Conservation (phyloP, 1,140 invertebrate species). For the Pseudobourletiella spinata region DNA sequence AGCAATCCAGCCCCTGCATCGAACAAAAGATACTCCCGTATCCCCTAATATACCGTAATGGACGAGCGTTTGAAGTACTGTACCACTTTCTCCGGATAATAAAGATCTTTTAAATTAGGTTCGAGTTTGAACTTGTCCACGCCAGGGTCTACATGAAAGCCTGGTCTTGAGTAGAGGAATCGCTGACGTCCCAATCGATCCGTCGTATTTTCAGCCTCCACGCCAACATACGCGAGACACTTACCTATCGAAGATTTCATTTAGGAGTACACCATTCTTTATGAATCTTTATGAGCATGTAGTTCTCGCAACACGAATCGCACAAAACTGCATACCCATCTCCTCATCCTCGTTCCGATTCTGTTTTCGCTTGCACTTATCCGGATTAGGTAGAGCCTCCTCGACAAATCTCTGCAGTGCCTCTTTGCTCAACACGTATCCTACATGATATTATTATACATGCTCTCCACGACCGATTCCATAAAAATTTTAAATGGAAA, state of each 20-base stretch:
- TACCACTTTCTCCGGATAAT: slow-evolving; percentile 75
- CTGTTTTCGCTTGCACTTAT: slow-evolving; percentile 58
- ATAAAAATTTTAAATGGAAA: no score
- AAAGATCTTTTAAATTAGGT: slow-evolving; percentile 87
- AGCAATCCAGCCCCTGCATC: slow-evolving; percentile 81
- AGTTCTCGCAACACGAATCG: no score
- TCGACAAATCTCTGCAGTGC: slow-evolving; percentile 65
- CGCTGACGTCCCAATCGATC: slow-evolving; percentile 73
- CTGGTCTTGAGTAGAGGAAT: slow-evolving; percentile 87
- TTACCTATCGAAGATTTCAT: slow-evolving; percentile 47
- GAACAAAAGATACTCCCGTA: slow-evolving; percentile 23
- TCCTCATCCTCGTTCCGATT: slow-evolving; percentile 85
- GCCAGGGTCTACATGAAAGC: slow-evolving; percentile 56
- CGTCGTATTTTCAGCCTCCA: slow-evolving; percentile 74
- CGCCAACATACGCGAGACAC: slow-evolving; percentile 77
- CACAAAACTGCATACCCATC: slow-evolving; percentile 54
- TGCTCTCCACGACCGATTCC: no score
- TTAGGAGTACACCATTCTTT: no score
- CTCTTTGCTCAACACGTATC: slow-evolving; percentile 79
- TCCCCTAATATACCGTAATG: not conserved
- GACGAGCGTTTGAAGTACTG: not conserved
- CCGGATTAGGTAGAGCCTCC: slow-evolving; percentile 56
- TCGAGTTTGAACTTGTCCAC: slow-evolving; percentile 44
- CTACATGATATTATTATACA: no score
- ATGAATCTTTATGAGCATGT: no score